Evolutionary conservation across 2,113 vertebrate species (phyloP), one percentile per base, ranked within the genome.

Genomic region (Seriola quinqueradiata): DNA sequence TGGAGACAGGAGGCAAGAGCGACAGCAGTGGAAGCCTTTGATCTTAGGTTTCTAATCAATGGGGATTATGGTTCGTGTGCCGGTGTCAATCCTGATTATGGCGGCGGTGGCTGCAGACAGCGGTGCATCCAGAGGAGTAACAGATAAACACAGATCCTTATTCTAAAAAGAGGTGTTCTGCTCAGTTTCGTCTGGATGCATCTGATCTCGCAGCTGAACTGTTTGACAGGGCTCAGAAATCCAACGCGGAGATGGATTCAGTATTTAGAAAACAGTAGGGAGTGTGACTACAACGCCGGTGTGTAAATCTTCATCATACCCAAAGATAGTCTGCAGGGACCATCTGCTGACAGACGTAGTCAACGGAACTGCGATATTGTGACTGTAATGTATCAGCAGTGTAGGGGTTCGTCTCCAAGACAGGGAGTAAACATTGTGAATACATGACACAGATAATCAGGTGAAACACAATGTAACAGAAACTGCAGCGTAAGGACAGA

Each of bases 21-120:
- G 91, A 92, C 87, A 82, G 86, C 83, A 70, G 72, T 61, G 89
- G 90, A 93, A 93, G 92, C 80, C 87, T 94, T 93, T 93, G 92
- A 94, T 94, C 90, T 91, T 65, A 61, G 60, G 68, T 89, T 72
- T 93, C 86, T 90, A 94, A 95, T 95, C 93, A 91, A 90, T 90
- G 84, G 77, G 91, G 93, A 95, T 95, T 94, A 95, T 89, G 73
- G 89, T 90, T 90, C 40, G 73, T 77, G 81, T 84, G 90, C 86
- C 81, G 76, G 82, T 85, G 89, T 90, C 92, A 88, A 71, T 78
- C 83, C 74, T 87, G 77, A 94, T 94, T 92, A 92, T 79, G 74
- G 86, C 70, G 79, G 69, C 55, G 69, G 78, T 68, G 34, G 44
- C 36, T 55, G 70, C 61, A 88, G 87, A 85, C 65, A 44, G 8